Conservation (phyloP, 2,888 invertebrate species). For the Drosophila fungiperda region DNA sequence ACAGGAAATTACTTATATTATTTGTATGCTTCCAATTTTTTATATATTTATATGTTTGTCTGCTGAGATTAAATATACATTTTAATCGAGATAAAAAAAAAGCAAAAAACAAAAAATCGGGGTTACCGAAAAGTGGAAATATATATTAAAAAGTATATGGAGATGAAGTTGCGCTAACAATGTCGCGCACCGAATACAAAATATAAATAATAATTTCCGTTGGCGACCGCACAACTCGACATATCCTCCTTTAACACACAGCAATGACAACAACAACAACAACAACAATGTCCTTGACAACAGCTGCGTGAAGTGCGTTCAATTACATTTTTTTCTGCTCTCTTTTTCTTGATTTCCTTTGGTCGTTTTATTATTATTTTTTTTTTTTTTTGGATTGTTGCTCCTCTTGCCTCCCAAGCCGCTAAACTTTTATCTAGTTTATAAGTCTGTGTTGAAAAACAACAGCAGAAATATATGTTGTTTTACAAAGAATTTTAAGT, state of each 20-base stretch:
- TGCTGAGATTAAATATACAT: conserved; percentile 74
- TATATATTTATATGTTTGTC: conserved; percentile 22
- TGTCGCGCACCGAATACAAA: conserved; percentile 45
- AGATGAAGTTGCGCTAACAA: conserved; percentile 41
- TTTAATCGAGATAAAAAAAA: conserved; percentile 59
- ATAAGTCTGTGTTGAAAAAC: conserved; percentile 38
- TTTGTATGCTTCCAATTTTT: conserved; percentile 57
- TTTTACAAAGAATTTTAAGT: conserved; percentile 47
- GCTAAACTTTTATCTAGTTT: conserved; percentile 73
- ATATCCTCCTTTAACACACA: conserved; percentile 51
- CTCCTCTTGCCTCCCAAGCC: conserved; percentile 4
- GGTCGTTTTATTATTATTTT: conserved; percentile 18
- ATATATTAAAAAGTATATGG: conserved; percentile 43
- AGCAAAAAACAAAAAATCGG: conserved; percentile 5
- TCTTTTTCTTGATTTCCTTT: conserved; percentile 24
- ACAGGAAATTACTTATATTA: conserved; percentile 80
- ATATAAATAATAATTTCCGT: conserved; percentile 79
- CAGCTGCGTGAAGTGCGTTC: conserved; percentile 78
- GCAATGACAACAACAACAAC: conserved; percentile 26
- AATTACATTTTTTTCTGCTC: conserved; percentile 59
- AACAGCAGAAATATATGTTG: conserved; percentile 27
- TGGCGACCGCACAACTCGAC: conserved; percentile 63
- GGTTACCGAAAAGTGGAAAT: conserved; percentile 39
- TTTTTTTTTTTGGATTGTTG: neutral
- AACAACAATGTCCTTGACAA: conserved; percentile 52